Evolutionary conservation across 2,113 vertebrate genomes (phyloP).

Genomic region (Neopipo cinnamomea): DNA sequence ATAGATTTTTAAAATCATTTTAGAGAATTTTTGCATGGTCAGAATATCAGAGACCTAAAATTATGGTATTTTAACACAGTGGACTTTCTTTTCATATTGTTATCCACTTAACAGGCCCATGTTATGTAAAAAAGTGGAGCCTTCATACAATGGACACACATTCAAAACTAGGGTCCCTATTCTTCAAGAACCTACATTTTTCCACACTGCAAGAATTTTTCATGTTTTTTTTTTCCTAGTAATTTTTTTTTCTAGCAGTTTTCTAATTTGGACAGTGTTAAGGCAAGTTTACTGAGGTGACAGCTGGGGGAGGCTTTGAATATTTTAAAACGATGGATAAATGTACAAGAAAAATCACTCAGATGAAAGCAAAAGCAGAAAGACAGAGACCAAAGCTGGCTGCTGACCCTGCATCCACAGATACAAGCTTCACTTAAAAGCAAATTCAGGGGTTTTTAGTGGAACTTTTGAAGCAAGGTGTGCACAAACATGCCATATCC

Average conservation of each 20-base stretch:
- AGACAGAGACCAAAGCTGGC: background rate
- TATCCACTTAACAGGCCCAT: background rate
- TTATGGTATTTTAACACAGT: background rate
- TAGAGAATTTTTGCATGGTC: background rate
- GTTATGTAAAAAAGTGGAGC: background rate
- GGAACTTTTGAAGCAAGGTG: conserved; percentile 56
- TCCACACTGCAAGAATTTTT: background rate
- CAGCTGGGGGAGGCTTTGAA: background rate
- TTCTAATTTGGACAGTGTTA: background rate
- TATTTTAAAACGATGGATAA: conserved; percentile 3
- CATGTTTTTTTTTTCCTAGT: background rate
- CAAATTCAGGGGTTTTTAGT: background rate
- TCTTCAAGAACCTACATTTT: background rate
- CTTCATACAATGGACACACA: background rate
- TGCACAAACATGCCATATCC: conserved; percentile 30
- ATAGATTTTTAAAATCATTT: background rate
- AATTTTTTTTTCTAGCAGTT: background rate
- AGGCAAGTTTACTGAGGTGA: background rate
- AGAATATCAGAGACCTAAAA: background rate
- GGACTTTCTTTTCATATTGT: background rate
- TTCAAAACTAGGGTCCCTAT: background rate
- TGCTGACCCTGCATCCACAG: background rate
- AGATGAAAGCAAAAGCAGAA: background rate
- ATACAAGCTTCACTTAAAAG: background rate
- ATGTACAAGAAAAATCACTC: background rate